Base-by-base conservation (phyloP, 1,140 invertebrate species). In the Pseudomyrmex cubaensis region DNA sequence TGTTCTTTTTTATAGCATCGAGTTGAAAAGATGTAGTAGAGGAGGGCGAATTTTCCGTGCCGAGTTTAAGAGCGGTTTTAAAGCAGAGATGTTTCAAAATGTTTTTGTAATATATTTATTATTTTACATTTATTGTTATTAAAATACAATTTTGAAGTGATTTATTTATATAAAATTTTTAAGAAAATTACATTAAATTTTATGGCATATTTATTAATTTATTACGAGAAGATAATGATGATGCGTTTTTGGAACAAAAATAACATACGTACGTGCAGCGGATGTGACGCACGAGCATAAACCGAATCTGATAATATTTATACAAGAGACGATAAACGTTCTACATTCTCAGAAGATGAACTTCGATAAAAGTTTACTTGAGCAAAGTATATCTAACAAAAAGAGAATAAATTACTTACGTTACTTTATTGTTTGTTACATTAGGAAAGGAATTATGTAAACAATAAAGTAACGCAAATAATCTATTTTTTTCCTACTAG, bases 261-360 rank as follows among this genome's bases (percentile, higher is more conserved):
- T 35, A 35, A 35, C 35, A 7, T 35, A 35, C 76, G 78, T 77
- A 63, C 52, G 63, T 59, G 62, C 54, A 77, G 52, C 86, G 86
- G 74, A 88, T 88, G 70, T 72, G 25, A 25, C 66, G 35, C 9
- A 75, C 69, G 75, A 85, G 54, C 86, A 75, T 74, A 78, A 76
- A 56, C 46, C 22, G n/a, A 17, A 78, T 85, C 72, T 13, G 73
- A 88, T 85, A 88, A 88, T 88, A 88, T 88, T 88, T 80, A 69
- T 48, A 48, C 74, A 76, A 54, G 52, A 80, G 73, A 17, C 82
- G 83, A 88, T 85, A 78, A 78, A 78, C 52, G 85, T 74, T 75
- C 13, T 13, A 78, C 52, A 87, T 74, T 75, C 13, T 13, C 25
- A 25, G 1, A 70, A 70, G 66, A n/a, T 66, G 44, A 57, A n/a